Percentiles rank a stretch among this genome's conserved stretches.
These are phyloP conservation scores for Tanypteryx hageni DNA, from an alignment of 2,888 invertebrate genomes.

Conservation along the genomic window DNA sequence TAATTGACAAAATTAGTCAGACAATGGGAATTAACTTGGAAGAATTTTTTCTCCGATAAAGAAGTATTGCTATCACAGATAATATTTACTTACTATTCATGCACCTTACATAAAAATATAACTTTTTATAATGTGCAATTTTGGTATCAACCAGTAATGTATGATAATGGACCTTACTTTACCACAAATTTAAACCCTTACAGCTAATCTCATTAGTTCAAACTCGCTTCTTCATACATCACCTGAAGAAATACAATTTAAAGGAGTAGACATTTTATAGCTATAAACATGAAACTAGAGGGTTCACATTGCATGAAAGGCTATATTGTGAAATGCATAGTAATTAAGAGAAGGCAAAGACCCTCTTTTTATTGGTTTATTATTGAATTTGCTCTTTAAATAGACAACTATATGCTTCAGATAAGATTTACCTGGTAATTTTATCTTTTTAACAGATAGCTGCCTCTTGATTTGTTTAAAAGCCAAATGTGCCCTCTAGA, in stretches of 20 bases:
- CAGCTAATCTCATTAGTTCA: neutral
- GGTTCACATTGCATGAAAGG: too few relatives aligned
- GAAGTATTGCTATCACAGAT: slow-evolving; percentile 49
- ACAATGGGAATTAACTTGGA: neutral
- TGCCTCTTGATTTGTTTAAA: too few relatives aligned
- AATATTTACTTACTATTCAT: slow-evolving; percentile 50
- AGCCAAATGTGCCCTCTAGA: too few relatives aligned
- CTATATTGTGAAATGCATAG: too few relatives aligned
- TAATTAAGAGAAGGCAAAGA: too few relatives aligned
- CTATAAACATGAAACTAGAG: neutral
- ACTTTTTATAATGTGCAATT: slow-evolving; percentile 9
- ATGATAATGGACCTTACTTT: slow-evolving; percentile 11
- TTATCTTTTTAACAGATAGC: too few relatives aligned
- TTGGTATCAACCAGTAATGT: neutral
- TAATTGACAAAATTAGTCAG: slow-evolving; percentile 1
- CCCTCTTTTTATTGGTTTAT: too few relatives aligned
- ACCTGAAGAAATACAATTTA: neutral
- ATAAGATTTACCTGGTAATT: too few relatives aligned
- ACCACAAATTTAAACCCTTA: slow-evolving; percentile 28
- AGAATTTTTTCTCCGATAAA: slow-evolving; percentile 16
- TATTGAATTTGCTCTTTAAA: too few relatives aligned
- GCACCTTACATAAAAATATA: slow-evolving; percentile 58
- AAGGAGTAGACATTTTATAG: neutral
- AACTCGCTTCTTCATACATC: neutral
- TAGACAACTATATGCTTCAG: too few relatives aligned